Conservation (phyloP, 2,113 vertebrate species). For the Acinonyx jubatus region DNA sequence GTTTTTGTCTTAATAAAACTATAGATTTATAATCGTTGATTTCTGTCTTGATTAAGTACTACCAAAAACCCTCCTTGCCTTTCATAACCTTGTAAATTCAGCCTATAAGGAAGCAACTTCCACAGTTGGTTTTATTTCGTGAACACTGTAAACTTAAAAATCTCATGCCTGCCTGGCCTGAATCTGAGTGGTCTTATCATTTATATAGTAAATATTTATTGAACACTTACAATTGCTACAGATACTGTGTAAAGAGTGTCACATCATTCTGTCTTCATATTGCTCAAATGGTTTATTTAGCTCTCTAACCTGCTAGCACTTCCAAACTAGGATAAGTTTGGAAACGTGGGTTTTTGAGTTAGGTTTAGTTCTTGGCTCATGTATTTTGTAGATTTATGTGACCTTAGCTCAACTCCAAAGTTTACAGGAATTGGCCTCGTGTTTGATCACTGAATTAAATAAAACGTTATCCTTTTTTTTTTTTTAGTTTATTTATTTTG, state of each 20-base stretch:
- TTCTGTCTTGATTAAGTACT: conserved; percentile 64
- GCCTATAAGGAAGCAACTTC: neutral
- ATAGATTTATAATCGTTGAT: conserved; percentile 90
- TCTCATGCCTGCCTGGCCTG: neutral
- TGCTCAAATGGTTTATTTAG: neutral
- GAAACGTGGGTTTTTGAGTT: neutral
- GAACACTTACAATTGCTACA: neutral
- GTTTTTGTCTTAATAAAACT: conserved; percentile 89
- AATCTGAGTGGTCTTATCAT: neutral
- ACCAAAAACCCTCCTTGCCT: neutral
- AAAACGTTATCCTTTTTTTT: neutral
- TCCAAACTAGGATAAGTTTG: neutral
- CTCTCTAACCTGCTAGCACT: neutral
- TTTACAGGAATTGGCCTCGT: conserved; percentile 18
- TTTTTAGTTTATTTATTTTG: too few relatives aligned
- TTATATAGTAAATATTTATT: neutral
- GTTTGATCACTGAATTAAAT: conserved; percentile 45
- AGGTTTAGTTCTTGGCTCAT: neutral
- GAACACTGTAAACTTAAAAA: neutral
- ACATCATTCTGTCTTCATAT: neutral
- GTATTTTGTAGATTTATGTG: neutral
- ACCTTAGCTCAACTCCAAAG: neutral
- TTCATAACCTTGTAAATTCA: neutral
- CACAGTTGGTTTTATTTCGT: conserved; percentile 3
- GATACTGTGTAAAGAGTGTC: neutral